Base-by-base conservation (phyloP, 2,797 vertebrate genomes). In the Setipinna tenuifilis region DNA sequence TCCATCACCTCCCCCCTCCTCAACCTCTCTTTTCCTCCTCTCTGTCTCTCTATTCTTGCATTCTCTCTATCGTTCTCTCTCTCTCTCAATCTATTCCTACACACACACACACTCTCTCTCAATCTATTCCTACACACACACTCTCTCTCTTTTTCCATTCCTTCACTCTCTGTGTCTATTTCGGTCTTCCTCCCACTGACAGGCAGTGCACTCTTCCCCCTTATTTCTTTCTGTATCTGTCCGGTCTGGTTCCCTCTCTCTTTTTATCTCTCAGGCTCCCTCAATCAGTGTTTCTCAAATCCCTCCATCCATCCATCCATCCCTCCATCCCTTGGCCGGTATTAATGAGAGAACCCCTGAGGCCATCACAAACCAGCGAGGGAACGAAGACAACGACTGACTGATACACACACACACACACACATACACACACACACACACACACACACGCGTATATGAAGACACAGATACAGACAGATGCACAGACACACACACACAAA, bases 111-210 rank as follows among this genome's bases (percentile, higher is more conserved):
- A 48, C 46, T 4, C 46, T 48, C 46, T 4, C 46, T 48, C 4
- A 48, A 48, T 10, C 10, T 10, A 48, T 10, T 48, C 46, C 3
- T 10, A 48, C 46, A 48, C 46, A 48, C 46, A 48, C 46, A 48
- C n/a, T 25, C 61, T 25, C 61, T 62, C 59, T 62, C 59, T 62
- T 19, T 62, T 19, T 62, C 57, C 14, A 7, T 58, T 12, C 3
- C 88, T 91, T 93, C 93, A 92, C 93, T 93, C n/a, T 62, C 59
- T 62, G 4, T 54, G 50, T 54, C 50, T 54, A 54, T 54, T 54
- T 54, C 50, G 3, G 50, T 54, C 61, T 65, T 9, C 4, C 61
- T 62, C 61, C 7, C 61, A 59, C 17, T 59, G 58, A 59, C 58
- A 19, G 58, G 7, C 58, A 1, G 5, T 65, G 21, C 61, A 23